Evolutionary conservation across 2,113 vertebrate genomes (phyloP).

Genomic region (Lophotis ruficrista): DNA sequence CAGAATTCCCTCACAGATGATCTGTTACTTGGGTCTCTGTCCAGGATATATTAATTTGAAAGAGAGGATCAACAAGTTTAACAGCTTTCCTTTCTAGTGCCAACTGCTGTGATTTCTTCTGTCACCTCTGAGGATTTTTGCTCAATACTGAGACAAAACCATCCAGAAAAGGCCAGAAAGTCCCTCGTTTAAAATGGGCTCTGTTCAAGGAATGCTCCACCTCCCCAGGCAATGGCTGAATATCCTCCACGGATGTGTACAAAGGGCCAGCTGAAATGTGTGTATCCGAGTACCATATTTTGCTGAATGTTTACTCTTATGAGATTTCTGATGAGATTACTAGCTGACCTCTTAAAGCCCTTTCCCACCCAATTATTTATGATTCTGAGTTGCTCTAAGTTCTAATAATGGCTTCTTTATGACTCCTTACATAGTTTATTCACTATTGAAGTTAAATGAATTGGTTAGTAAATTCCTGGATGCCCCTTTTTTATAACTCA

Average conservation of each 20-base stretch:
- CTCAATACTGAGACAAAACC: neutral
- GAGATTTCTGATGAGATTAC: slow-evolving; percentile 55
- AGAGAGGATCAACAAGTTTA: neutral
- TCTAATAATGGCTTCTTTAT: slow-evolving; percentile 63
- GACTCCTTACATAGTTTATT: slow-evolving; percentile 55
- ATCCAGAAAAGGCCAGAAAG: neutral
- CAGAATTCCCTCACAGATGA: neutral
- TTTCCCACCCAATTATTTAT: slow-evolving; percentile 60
- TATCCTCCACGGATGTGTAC: neutral
- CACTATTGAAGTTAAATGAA: slow-evolving; percentile 59
- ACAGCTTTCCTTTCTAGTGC: slow-evolving; percentile 14
- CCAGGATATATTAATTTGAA: neutral
- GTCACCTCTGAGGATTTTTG: neutral
- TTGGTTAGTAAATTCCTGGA: slow-evolving; percentile 60
- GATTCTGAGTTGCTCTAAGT: slow-evolving; percentile 22
- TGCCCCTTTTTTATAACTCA: slow-evolving; percentile 58
- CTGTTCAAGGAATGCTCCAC: neutral
- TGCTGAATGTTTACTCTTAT: slow-evolving; percentile 33
- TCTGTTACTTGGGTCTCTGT: slow-evolving; percentile 12
- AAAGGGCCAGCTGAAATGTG: slow-evolving; percentile 8
- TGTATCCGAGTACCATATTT: neutral
- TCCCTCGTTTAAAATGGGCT: neutral
- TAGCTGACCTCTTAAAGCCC: slow-evolving; percentile 61
- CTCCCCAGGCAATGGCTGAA: neutral
- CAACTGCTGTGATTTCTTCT: slow-evolving; percentile 28